Conservation (phyloP, 2,888 invertebrate species). For the Thera obeliscata region DNA sequence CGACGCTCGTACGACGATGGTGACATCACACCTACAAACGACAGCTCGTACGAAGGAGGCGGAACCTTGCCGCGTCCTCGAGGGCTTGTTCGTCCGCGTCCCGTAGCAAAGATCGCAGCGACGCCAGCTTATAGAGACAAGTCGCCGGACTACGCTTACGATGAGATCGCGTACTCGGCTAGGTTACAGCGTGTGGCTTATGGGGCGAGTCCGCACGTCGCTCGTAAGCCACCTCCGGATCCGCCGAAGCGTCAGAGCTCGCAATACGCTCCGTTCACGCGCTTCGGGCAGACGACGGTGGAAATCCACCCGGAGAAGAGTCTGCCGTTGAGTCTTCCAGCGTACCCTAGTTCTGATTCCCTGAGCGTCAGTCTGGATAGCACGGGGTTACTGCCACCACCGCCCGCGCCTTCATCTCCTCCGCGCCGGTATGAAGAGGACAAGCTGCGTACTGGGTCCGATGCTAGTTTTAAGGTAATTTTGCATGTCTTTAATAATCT, state of each 20-base stretch:
- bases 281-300: slow-evolving; percentile 85
- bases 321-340: slow-evolving; percentile 85
- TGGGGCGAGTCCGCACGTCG: slow-evolving; percentile 89
- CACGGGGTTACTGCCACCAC: slow-evolving; percentile 86
- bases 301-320: slow-evolving; percentile 85
- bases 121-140: slow-evolving; percentile 79
- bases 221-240: slow-evolving; percentile 91
- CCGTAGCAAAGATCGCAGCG: slow-evolving; percentile 90
- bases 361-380: slow-evolving; percentile 86
- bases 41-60: slow-evolving; percentile 88
- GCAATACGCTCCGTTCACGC: slow-evolving; percentile 78
- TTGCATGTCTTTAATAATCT: neutral
- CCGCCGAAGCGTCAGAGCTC: slow-evolving; percentile 90
- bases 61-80: slow-evolving; percentile 95
- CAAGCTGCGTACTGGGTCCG: slow-evolving; percentile 88
- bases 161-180: slow-evolving; percentile 79
- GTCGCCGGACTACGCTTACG: slow-evolving; percentile 78
- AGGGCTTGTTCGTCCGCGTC: slow-evolving; percentile 91
- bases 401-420: slow-evolving; percentile 87
- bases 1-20: slow-evolving; percentile 94
- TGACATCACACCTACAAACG: slow-evolving; percentile 94
- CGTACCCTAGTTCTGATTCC: slow-evolving; percentile 87
- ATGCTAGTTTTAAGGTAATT: slow-evolving; percentile 92
- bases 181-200: slow-evolving; percentile 82
- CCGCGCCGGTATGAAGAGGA: slow-evolving; percentile 79